phyloP scores from a whole-genome alignment of 2,888 invertebrate species.

The Apeira syringaria region DNA sequence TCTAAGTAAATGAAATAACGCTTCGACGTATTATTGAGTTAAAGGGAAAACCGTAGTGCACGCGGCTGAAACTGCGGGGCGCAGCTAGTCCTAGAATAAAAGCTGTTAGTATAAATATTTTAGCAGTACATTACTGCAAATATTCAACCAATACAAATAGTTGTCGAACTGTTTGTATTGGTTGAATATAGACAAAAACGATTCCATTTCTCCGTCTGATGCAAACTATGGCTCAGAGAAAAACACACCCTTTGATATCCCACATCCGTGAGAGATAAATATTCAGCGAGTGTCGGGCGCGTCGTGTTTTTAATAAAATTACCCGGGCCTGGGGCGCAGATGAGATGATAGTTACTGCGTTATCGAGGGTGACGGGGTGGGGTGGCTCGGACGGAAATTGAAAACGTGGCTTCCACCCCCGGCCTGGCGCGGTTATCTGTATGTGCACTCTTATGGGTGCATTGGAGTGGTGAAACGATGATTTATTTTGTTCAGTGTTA shows the following conservation, averaged over 20 bases:
- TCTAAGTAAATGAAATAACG: too few relatives aligned
- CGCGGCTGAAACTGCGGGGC: too few relatives aligned
- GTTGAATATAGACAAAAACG: too few relatives aligned
- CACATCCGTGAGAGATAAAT: conserved; percentile 65
- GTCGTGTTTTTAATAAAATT: conserved; percentile 78
- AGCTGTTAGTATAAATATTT: too few relatives aligned
- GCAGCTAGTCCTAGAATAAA: too few relatives aligned
- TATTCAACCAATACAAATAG: too few relatives aligned
- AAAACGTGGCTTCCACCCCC: conserved; percentile 71
- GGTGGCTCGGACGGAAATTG: conserved; percentile 63
- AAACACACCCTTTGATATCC: conserved; percentile 44
- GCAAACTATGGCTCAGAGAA: not conserved
- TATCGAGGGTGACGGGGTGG: conserved; percentile 27
- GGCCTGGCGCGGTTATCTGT: conserved; percentile 31
- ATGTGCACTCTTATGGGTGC: conserved; percentile 57
- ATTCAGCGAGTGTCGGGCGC: conserved; percentile 53
- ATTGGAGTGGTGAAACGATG: conserved; percentile 48
- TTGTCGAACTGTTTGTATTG: too few relatives aligned
- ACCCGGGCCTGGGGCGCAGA: conserved; percentile 40
- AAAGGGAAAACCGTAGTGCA: too few relatives aligned
- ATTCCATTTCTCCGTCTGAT: too few relatives aligned
- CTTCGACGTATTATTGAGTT: too few relatives aligned
- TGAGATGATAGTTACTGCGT: not conserved
- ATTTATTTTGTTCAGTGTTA: conserved; percentile 38
- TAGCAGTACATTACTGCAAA: too few relatives aligned